phyloP scores from a whole-genome alignment of 2,888 invertebrate genomes.

The Sclerodermus sp. region DNA sequence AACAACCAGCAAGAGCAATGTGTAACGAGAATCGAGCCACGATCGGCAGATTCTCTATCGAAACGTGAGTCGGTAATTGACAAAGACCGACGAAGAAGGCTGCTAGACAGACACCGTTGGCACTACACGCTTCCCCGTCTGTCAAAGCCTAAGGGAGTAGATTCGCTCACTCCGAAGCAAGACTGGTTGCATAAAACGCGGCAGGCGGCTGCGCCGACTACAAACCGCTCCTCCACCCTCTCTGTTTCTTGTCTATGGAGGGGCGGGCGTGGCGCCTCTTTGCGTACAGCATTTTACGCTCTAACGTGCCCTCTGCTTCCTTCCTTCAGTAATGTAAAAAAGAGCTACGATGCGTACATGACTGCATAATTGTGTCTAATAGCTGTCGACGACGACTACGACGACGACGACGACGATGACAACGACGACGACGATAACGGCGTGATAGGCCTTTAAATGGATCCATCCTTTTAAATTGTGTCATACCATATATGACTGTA shows the following conservation, averaged over 20 bases:
- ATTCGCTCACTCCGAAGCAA: constrained; percentile 51
- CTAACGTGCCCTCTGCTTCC: neutral
- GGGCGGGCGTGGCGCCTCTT: constrained; percentile 51
- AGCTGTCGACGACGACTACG: neutral
- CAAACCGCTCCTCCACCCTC: constrained; percentile 31
- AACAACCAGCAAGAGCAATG: too few relatives aligned
- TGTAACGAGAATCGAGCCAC: too few relatives aligned
- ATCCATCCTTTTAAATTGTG: too few relatives aligned
- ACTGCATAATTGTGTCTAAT: neutral
- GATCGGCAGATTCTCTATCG: too few relatives aligned
- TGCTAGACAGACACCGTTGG: constrained; percentile 27
- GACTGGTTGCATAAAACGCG: constrained; percentile 56
- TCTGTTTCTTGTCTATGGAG: constrained; percentile 24
- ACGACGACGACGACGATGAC: too few relatives aligned
- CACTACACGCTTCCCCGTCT: constrained; percentile 42
- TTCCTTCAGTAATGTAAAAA: neutral
- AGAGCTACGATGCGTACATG: neutral
- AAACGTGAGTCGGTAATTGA: constrained; percentile 2
- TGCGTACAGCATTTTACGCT: constrained; percentile 26
- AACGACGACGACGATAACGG: too few relatives aligned
- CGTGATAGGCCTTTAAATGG: too few relatives aligned
- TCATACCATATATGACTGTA: too few relatives aligned
- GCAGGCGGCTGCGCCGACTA: constrained; percentile 51
- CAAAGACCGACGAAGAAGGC: constrained; percentile 19
- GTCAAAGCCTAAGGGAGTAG: constrained; percentile 37